Percentiles rank a stretch among this genome's conserved stretches.
phyloP scores from a whole-genome alignment of 2,113 vertebrate species.

The Poeciliopsis prolifica region DNA sequence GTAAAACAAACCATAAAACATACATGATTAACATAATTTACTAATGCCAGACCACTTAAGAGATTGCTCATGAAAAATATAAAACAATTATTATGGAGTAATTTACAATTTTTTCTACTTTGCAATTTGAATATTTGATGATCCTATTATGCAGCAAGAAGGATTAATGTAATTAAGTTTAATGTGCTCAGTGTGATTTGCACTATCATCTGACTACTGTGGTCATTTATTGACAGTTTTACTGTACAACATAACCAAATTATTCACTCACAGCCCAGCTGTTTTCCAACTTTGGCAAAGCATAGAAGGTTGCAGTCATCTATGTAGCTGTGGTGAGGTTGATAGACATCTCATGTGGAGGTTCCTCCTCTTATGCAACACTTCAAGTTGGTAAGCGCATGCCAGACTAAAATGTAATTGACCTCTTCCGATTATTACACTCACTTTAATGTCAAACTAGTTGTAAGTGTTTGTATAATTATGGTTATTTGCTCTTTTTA shows the following conservation, averaged over 20 bases:
- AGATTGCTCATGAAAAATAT: too few species aligned
- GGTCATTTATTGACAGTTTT: not conserved
- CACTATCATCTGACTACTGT: not conserved
- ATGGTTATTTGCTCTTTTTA: slow-evolving; percentile 19
- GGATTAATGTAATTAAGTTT: too few species aligned
- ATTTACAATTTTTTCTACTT: too few species aligned
- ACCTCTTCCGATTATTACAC: slow-evolving; percentile 8
- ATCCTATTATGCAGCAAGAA: too few species aligned
- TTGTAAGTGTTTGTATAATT: slow-evolving; percentile 13
- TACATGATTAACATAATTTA: too few species aligned
- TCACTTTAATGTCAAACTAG: slow-evolving; percentile 1
- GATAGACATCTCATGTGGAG: slow-evolving; percentile 23
- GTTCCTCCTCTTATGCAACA: not conserved
- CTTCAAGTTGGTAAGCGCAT: slow-evolving; percentile 3
- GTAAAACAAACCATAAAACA: not conserved
- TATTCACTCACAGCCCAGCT: not conserved
- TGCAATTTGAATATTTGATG: too few species aligned
- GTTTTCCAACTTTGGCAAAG: slow-evolving; percentile 3
- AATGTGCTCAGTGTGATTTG: too few species aligned
- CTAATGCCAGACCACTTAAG: too few species aligned
- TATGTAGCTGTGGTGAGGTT: not conserved
- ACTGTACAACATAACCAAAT: not conserved
- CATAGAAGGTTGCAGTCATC: not conserved
- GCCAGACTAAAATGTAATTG: not conserved
- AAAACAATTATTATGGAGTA: too few species aligned